A percentile compares a stretch with the other conserved stretches of the same genome.
These are phyloP conservation scores for Globicephala melas DNA, from an alignment of 2,113 vertebrate genomes.

Conservation along the genomic window DNA sequence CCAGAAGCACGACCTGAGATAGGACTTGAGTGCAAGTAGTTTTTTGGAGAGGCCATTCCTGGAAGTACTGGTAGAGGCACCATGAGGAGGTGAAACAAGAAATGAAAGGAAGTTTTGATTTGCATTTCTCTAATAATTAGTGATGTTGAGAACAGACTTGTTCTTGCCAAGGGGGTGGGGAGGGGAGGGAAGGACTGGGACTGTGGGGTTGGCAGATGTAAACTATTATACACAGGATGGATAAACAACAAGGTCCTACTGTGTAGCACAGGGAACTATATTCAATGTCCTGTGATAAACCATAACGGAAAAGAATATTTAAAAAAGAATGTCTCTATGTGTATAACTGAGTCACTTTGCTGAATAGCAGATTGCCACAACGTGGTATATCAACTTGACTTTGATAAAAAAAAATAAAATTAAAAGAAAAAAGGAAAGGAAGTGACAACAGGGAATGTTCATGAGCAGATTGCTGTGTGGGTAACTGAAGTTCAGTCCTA, in stretches of 20 bases:
- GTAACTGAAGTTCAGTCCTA: neutral
- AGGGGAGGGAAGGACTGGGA: neutral
- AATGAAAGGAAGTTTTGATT: neutral
- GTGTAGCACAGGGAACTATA: neutral
- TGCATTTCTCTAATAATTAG: neutral
- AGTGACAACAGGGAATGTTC: neutral
- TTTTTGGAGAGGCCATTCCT: neutral
- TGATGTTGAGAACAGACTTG: neutral
- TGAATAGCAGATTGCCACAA: neutral
- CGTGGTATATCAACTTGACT: neutral
- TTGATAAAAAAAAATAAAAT: neutral
- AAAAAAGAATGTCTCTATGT: rapidly evolving
- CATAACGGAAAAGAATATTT: neutral
- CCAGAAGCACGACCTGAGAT: neutral
- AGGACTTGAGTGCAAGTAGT: neutral
- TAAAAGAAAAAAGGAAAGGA: neutral
- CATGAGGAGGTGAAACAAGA: neutral
- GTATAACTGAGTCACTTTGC: neutral
- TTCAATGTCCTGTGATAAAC: neutral
- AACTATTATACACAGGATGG: neutral
- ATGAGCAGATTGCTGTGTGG: too few relatives aligned
- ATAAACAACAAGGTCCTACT: neutral
- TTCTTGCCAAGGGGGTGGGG: neutral
- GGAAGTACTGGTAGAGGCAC: neutral
- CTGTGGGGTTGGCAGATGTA: neutral